Base-by-base conservation (phyloP, 2,888 invertebrate species). In the Drosophila neutralis region DNA sequence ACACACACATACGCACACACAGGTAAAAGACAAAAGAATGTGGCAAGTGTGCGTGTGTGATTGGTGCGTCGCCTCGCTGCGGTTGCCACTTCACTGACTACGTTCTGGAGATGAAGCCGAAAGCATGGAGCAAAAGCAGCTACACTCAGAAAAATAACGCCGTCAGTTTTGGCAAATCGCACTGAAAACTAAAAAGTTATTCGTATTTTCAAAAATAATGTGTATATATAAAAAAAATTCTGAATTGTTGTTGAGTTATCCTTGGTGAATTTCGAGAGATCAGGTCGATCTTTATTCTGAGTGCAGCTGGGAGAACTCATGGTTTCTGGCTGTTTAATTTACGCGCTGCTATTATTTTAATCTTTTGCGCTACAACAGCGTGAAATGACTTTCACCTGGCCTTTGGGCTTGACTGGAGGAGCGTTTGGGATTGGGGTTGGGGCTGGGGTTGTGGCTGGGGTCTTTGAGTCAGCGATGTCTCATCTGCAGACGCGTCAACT, bases 261-360 rank as follows among this genome's bases (percentile, higher is more conserved):
- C 13, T 45, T 21, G 45, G 21, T 1, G 15, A 8, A 18, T 8
- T 4, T 18, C 8, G 3, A 18, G 2, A 45, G 8, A 0, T 21
- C 0, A 24, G 8, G 15, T 0, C 15, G 15, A 45, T 8, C 15
- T 45, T 45, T 45, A 8, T 24, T 15, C 15, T 24, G 15, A 45
- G 45, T 45, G 45, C 2, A 45, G 45, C 2, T 45, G 8, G 45
- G 2, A 45, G 24, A 45, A 24, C 24, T 66, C 61, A 51, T 51
- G 57, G 80, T 73, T 65, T 21, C 70, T 75, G 76, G 67, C 80
- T 81, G 90, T 85, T 87, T 90, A 89, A 89, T 89, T 89, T 89
- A 90, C 90, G 90, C 88, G 88, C 83, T 85, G 90, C 88, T 87
- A 87, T 89, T 89, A 90, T 89, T 89, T 89, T 89, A 90, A 90